Conservation (phyloP, 2,113 vertebrate genomes). For the Paraplagusia blochii region DNA sequence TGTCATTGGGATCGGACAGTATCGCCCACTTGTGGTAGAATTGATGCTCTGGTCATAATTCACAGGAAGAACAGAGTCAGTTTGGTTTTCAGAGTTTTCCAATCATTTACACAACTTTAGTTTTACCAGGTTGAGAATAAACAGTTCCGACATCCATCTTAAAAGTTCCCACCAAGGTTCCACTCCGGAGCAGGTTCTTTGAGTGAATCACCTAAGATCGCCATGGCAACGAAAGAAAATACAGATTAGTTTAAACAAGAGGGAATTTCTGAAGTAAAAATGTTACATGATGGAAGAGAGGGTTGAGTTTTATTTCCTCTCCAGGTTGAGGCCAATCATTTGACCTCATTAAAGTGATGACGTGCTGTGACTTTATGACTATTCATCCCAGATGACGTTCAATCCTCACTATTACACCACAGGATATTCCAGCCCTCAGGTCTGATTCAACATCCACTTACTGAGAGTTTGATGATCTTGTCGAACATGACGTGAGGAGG, state of each 20-base stretch:
- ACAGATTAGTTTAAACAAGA: no score
- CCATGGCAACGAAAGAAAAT: conserved; percentile 10
- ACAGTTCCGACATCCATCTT: conserved; percentile 96
- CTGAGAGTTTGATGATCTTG: conserved; percentile 96
- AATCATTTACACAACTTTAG: background rate
- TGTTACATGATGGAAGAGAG: background rate
- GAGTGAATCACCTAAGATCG: conserved; percentile 90
- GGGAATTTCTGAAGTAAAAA: no score
- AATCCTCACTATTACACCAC: no score
- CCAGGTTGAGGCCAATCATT: background rate
- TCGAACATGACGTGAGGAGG: conserved; percentile 97
- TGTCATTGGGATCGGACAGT: conserved; percentile 91
- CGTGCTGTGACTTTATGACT: background rate
- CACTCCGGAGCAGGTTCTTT: conserved; percentile 94
- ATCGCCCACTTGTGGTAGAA: conserved; percentile 97
- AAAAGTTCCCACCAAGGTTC: conserved; percentile 92
- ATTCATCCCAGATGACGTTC: background rate
- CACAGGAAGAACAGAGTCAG: background rate
- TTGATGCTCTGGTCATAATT: conserved; percentile 83
- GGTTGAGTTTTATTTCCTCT: background rate
- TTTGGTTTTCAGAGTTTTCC: no score
- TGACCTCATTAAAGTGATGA: background rate
- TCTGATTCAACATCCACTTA: conserved; percentile 70
- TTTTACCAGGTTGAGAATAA: conserved; percentile 88
- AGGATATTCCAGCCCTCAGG: background rate